Evolutionary conservation across 2,888 invertebrate genomes (phyloP).

Genomic region (Nycteola revayana): DNA sequence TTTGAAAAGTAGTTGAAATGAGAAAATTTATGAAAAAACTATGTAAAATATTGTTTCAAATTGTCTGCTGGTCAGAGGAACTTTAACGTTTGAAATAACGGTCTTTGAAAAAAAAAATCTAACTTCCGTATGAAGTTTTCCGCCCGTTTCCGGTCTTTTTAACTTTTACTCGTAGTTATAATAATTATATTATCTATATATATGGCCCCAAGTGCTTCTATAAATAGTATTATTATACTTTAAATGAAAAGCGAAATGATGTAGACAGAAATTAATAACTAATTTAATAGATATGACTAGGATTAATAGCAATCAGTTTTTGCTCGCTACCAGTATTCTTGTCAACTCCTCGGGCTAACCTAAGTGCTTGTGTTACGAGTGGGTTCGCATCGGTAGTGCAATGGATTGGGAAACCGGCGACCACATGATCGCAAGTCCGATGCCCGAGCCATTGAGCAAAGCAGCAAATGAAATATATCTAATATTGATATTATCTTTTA

Average conservation of each 20-base stretch:
- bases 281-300: too few relatives aligned
- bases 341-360: too few relatives aligned
- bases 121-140: conserved; percentile 52
- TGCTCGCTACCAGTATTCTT: too few relatives aligned
- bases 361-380: too few relatives aligned
- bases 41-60: conserved; percentile 7
- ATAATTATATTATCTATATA: conserved; percentile 35
- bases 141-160: conserved; percentile 48
- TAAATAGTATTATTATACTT: conserved; percentile 31
- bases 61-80: conserved; percentile 64
- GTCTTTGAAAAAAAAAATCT: conserved; percentile 38
- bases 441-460: too few relatives aligned
- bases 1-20: conserved; percentile 14
- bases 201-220: conserved; percentile 48
- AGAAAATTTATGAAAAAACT: conserved; percentile 12
- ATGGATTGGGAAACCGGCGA: too few relatives aligned
- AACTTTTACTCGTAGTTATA: conserved; percentile 31
- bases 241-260: conserved; percentile 11
- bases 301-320: too few relatives aligned
- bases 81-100: conserved; percentile 24
- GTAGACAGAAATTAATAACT: conserved; percentile 4
- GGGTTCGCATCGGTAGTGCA: too few relatives aligned
- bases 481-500: too few relatives aligned
- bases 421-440: too few relatives aligned
- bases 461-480: too few relatives aligned